Conservation (phyloP, 2,113 vertebrate genomes). For the Silurus meridionalis region DNA sequence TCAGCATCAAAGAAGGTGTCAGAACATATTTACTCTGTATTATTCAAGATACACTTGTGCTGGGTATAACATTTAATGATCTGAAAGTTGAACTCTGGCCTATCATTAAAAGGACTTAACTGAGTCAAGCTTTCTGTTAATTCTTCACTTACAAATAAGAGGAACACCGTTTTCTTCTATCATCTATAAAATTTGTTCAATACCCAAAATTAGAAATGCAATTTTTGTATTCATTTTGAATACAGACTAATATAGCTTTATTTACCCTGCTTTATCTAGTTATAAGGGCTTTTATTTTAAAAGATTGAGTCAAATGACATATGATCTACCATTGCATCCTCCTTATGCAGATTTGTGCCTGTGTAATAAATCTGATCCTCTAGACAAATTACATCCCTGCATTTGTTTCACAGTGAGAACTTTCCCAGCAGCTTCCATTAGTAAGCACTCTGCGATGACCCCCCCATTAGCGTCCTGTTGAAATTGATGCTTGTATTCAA, state of each 20-base stretch:
- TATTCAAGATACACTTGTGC: not conserved
- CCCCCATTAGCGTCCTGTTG: conserved; percentile 19
- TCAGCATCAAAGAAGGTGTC: not conserved
- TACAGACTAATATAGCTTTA: not conserved
- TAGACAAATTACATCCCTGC: conserved; percentile 4
- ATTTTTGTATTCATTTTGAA: not conserved
- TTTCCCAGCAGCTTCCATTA: conserved; percentile 20
- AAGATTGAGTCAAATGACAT: not conserved
- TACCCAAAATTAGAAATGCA: not conserved
- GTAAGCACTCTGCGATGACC: conserved; percentile 28
- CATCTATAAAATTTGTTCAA: not conserved
- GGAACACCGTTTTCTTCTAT: not conserved
- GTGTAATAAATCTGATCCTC: not conserved
- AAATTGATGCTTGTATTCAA: conserved; percentile 16
- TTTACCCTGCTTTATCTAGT: not conserved
- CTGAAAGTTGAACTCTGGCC: not conserved
- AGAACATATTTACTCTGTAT: not conserved
- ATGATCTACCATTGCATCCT: not conserved
- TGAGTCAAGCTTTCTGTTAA: not conserved
- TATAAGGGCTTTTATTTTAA: not conserved
- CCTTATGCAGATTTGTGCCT: conserved; percentile 12
- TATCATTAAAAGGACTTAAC: not conserved
- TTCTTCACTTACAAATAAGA: not conserved
- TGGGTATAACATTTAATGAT: not conserved
- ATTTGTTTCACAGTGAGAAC: conserved; percentile 10